Conservation (phyloP, 2,888 invertebrate genomes). For the Trypoxylon attenuatum region DNA sequence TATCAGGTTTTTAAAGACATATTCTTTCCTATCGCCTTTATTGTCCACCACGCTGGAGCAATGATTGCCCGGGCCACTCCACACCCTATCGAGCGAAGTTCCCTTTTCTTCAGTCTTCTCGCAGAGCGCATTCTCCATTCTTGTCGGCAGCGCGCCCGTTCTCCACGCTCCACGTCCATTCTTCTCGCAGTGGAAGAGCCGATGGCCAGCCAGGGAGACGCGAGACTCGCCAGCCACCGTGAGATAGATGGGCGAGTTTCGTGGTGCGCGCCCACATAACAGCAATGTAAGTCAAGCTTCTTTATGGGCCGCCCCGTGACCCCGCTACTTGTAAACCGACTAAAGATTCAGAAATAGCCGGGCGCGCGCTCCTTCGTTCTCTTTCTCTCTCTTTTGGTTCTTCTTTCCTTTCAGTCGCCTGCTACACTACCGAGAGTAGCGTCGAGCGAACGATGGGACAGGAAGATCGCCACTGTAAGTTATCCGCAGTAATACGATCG, state of each 20-base stretch:
- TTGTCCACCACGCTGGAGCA: no score
- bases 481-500: slow-evolving; percentile 56
- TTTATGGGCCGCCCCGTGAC: slow-evolving; percentile 71
- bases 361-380: slow-evolving; percentile 27
- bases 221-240: slow-evolving; percentile 44
- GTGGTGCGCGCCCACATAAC: slow-evolving; percentile 66
- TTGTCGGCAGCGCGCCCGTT: not conserved
- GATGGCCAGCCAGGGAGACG: slow-evolving; percentile 29
- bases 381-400: slow-evolving; percentile 1
- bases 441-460: slow-evolving; percentile 39
- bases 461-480: slow-evolving; percentile 52
- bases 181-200: slow-evolving; percentile 5
- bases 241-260: slow-evolving; percentile 68
- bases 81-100: no score
- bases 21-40: no score
- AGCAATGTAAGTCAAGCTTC: slow-evolving; percentile 72
- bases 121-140: not conserved
- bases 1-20: no score
- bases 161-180: slow-evolving; percentile 1
- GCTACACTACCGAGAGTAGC: slow-evolving; percentile 9
- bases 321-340: slow-evolving; percentile 73
- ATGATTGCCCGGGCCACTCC: not conserved
- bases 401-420: not conserved
- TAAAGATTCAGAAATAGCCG: slow-evolving; percentile 72
- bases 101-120: not conserved